A percentile compares a stretch with the other conserved stretches of the same genome.
These are phyloP conservation scores for Drosophila quasianomalipes DNA, from an alignment of 2,888 invertebrate species.

Conservation along the genomic window DNA sequence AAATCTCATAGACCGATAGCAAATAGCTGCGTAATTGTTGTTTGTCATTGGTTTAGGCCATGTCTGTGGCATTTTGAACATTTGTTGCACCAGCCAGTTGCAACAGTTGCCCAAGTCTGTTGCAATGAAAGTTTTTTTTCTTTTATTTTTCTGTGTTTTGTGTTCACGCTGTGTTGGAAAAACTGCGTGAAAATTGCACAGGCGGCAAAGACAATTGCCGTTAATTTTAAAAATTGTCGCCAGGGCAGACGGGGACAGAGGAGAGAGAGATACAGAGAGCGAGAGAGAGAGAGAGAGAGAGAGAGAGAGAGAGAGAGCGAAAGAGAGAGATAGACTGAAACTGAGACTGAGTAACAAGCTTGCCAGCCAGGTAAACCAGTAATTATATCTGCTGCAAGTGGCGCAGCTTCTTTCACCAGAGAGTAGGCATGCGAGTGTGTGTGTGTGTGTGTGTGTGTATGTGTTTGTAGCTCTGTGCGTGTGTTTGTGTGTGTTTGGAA, in stretches of 20 bases:
- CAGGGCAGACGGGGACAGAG: slow-evolving; percentile 42
- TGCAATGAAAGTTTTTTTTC: slow-evolving; percentile 69
- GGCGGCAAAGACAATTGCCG: slow-evolving; percentile 78
- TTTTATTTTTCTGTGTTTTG: slow-evolving; percentile 20
- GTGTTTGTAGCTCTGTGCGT: background rate
- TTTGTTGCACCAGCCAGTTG: slow-evolving; percentile 26
- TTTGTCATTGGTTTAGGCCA: slow-evolving; percentile 35
- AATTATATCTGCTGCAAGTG: slow-evolving; percentile 71
- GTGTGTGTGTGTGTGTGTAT: slow-evolving; percentile 35
- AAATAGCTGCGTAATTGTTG: slow-evolving; percentile 59
- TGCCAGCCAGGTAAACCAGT: slow-evolving; percentile 61
- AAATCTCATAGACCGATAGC: slow-evolving; percentile 20
- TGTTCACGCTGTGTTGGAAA: slow-evolving; percentile 62
- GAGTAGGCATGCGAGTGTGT: slow-evolving; percentile 18
- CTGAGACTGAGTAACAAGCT: slow-evolving; percentile 25
- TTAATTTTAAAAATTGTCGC: slow-evolving; percentile 79
- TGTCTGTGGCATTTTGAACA: slow-evolving; percentile 47
- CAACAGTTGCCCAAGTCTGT: slow-evolving; percentile 29
- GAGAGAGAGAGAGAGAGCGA: background rate
- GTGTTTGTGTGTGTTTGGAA: slow-evolving; percentile 60
- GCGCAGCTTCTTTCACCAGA: slow-evolving; percentile 75
- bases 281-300: background rate
- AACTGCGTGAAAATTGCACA: slow-evolving; percentile 79
- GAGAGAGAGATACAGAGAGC: background rate
- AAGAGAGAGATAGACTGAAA: background rate